Evolutionary conservation across 2,797 vertebrate species (phyloP).

Genomic region (Potorous gilbertii): DNA sequence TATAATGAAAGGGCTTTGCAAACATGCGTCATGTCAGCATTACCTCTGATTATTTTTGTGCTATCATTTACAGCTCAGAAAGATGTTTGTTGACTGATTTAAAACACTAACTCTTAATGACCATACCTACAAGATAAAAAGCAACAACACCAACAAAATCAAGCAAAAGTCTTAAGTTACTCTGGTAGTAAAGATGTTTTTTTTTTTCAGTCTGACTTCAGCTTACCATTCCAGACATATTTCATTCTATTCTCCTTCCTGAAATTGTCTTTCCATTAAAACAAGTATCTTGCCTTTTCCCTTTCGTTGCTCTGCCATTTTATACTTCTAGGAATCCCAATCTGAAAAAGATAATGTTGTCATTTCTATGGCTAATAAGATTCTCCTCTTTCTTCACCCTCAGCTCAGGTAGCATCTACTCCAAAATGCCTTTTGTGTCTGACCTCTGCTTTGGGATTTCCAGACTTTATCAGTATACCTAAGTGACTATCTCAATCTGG

Average conservation of each 20-base stretch:
- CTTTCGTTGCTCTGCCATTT: neutral
- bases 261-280: neutral
- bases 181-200: neutral
- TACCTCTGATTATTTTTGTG: neutral
- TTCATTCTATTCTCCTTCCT: neutral
- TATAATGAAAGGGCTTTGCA: neutral
- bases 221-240: neutral
- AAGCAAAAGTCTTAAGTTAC: neutral
- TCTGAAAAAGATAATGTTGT: neutral
- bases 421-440: neutral
- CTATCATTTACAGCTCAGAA: neutral
- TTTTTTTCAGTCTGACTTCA: neutral
- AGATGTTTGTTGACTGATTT: neutral
- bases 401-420: neutral
- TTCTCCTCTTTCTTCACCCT: neutral
- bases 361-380: neutral
- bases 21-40: neutral
- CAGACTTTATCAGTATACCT: neutral
- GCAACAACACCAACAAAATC: neutral
- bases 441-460: neutral
- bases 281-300: neutral
- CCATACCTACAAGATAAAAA: neutral
- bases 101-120: neutral
- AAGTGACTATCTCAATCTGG: neutral
- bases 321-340: neutral